Evolutionary conservation across 2,113 vertebrate species (phyloP), one percentile per base, ranked within the genome.

Genomic region (Brachyhypopomus occidentalis): DNA sequence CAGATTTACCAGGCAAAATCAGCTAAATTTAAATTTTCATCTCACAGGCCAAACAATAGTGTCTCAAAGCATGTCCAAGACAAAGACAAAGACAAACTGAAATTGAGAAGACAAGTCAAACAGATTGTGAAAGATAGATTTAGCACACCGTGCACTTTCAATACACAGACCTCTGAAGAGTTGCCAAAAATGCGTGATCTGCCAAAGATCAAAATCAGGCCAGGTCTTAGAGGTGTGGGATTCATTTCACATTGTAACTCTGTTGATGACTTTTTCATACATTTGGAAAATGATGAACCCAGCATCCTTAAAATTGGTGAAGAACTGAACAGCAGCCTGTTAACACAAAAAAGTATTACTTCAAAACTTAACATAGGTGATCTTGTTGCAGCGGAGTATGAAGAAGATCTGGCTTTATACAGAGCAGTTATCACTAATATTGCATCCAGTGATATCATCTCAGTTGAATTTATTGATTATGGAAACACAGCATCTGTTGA

Each of bases 401-500:
- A 91, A 0, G 59, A 87, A 23, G 94, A 96, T 60, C 78, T 83
- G 20, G 92, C 91, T 77, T 91, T 94, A 64, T 96, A 94, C 48
- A 93, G 95, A 80, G 94, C 94, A 56, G 90, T 92, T 70, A 89
- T 96, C 83, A 95, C 89, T 83, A 83, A 86, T 78, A 38, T 82
- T 62, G 87, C 86, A 55, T 82, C 67, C 0, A 64, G 19, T 78
- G 86, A 83, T 12, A 63, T 7, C 12, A 90, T 92, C 80, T 90
- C 88, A 77, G 92, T 97, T n/a, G 94, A 96, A 83, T 97, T 96
- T 86, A 89, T 97, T 84, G 96, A 97, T 87, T 97, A 96, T 84
- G 96, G 96, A 78, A 96, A 96, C 79, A 55, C 84, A 2, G 88
- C 89, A 63, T 70, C 89, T 30, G 84, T 95, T 27, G 87, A 74